These are phyloP conservation scores for Lissocephala sabroskyi DNA, from an alignment of 2,888 invertebrate genomes.

Conservation along the genomic window DNA sequence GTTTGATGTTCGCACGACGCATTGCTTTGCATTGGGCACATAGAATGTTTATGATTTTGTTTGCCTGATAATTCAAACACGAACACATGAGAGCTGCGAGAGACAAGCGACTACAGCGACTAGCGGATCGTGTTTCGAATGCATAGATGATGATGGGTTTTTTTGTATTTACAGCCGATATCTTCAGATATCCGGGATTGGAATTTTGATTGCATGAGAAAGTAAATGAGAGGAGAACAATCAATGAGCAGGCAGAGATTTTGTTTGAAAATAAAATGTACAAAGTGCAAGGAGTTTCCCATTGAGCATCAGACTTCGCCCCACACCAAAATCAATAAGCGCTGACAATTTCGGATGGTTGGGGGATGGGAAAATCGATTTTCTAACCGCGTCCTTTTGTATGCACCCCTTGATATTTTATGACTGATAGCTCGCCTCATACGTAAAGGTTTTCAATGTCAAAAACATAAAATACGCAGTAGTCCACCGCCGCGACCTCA, in stretches of 20 bases:
- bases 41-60: constrained; percentile 40
- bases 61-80: constrained; percentile 44
- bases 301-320: not conserved
- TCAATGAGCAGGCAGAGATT: too few species aligned
- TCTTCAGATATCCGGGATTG: not conserved
- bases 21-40: constrained; percentile 65
- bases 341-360: not conserved
- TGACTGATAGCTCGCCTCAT: constrained; percentile 28
- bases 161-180: not conserved
- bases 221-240: too few species aligned
- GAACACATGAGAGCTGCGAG: constrained; percentile 45
- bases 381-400: constrained; percentile 1
- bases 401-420: constrained; percentile 1
- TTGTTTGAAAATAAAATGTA: not conserved
- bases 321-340: not conserved
- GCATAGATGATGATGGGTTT: too few species aligned
- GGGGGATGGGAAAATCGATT: constrained; percentile 23
- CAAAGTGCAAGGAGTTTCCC: not conserved
- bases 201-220: not conserved
- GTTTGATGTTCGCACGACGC: constrained; percentile 67
- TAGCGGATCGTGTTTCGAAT: too few species aligned
- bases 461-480: constrained; percentile 28
- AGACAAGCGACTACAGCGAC: too few species aligned
- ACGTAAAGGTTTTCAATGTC: constrained; percentile 31
- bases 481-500: too few species aligned